phyloP scores from a whole-genome alignment of 2,888 invertebrate species.

The Nemurella pictetii region DNA sequence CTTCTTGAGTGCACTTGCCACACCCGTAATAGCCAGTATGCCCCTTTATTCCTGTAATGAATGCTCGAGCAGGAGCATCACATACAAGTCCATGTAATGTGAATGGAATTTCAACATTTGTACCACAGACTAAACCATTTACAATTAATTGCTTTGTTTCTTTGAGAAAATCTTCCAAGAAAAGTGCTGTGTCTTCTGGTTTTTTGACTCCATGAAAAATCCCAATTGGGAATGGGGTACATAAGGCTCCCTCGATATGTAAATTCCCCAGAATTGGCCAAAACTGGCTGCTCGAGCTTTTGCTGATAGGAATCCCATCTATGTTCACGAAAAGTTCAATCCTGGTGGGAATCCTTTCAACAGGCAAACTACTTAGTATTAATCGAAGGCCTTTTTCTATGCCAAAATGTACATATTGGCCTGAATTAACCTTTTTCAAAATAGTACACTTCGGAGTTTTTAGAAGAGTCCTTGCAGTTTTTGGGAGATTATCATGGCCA shows the following conservation, averaged over 20 bases:
- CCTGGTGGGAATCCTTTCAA: neutral
- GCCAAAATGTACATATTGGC: constrained; percentile 22
- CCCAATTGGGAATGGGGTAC: constrained; percentile 28
- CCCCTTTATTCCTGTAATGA: constrained; percentile 34
- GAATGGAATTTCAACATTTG: constrained; percentile 8
- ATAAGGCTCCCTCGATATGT: neutral
- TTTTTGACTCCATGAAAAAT: constrained; percentile 40
- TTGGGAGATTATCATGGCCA: constrained; percentile 17
- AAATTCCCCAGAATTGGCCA: constrained; percentile 41
- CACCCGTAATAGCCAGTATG: constrained; percentile 38
- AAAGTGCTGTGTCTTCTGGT: constrained; percentile 34
- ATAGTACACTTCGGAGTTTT: constrained; percentile 15
- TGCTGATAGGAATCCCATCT: constrained; percentile 42
- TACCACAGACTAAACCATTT: constrained; percentile 26
- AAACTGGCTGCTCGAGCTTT: constrained; percentile 39
- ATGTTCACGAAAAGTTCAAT: constrained; percentile 18
- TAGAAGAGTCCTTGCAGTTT: constrained; percentile 24
- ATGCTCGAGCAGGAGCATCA: constrained; percentile 41
- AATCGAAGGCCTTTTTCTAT: constrained; percentile 22
- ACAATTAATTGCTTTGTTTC: constrained; percentile 32
- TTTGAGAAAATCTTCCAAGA: constrained; percentile 34
- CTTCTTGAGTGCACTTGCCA: constrained; percentile 36
- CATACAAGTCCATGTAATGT: constrained; percentile 35
- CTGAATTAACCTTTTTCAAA: neutral
- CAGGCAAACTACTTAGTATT: neutral